Percentiles rank a stretch among this genome's conserved stretches.
Evolutionary conservation across 2,888 invertebrate genomes (phyloP).

Genomic region (Agonopterix subpropinquella): DNA sequence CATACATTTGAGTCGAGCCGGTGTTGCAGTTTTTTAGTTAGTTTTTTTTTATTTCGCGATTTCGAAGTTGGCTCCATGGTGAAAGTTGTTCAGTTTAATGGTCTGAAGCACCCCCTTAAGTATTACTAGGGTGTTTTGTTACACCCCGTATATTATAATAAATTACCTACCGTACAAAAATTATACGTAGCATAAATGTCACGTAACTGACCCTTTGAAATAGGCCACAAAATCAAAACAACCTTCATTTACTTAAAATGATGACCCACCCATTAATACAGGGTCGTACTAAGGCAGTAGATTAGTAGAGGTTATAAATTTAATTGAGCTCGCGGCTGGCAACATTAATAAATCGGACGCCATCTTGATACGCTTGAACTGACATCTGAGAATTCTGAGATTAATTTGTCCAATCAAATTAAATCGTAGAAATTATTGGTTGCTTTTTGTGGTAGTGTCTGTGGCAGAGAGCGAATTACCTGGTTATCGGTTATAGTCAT

Average conservation of each 20-base stretch:
- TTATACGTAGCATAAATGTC: no score
- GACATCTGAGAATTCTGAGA: conserved; percentile 4
- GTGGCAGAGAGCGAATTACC: not conserved
- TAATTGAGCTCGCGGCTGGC: not conserved
- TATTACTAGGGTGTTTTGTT: no score
- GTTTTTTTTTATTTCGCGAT: no score
- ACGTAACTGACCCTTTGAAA: no score
- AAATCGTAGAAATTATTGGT: not conserved
- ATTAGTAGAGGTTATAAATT: conserved; percentile 4
- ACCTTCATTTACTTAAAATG: not conserved
- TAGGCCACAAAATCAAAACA: not conserved
- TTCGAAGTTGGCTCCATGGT: no score
- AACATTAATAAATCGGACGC: conserved; percentile 3
- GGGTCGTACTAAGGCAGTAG: not conserved
- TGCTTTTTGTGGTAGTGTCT: not conserved
- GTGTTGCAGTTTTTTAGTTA: no score
- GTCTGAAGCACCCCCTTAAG: no score
- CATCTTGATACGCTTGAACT: conserved; percentile 2
- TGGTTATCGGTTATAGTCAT: no score
- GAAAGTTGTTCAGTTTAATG: no score
- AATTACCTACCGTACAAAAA: no score
- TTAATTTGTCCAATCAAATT: conserved; percentile 3
- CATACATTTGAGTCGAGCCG: no score
- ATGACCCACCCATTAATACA: not conserved
- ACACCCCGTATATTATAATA: no score